These are phyloP conservation scores for Agrochola lota DNA, from an alignment of 2,888 invertebrate species.

Conservation along the genomic window DNA sequence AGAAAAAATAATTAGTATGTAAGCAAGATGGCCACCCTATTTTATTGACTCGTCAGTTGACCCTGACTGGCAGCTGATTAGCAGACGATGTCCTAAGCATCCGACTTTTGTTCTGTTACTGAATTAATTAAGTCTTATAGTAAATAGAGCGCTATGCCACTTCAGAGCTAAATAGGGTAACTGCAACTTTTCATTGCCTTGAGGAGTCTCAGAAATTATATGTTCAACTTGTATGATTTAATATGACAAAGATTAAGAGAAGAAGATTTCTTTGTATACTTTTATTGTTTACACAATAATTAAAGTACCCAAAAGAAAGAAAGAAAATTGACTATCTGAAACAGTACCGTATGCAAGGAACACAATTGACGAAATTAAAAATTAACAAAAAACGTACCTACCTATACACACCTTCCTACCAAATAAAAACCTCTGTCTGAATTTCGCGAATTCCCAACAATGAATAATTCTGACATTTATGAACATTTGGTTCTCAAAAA, in stretches of 20 bases:
- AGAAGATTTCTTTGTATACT: neutral
- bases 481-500: slow-evolving; percentile 33
- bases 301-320: neutral
- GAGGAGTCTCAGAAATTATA: neutral
- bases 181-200: neutral
- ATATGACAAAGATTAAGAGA: neutral
- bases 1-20: neutral
- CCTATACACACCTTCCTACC: neutral
- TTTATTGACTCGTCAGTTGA: slow-evolving; percentile 50
- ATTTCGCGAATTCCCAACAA: slow-evolving; percentile 30
- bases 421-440: neutral
- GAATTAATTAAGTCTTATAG: slow-evolving; percentile 25
- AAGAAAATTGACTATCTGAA: neutral
- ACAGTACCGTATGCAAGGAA: neutral
- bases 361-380: neutral
- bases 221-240: too few species aligned
- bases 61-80: slow-evolving; percentile 66
- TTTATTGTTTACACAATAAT: neutral
- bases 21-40: slow-evolving; percentile 61
- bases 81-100: slow-evolving; percentile 67
- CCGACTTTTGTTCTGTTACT: slow-evolving; percentile 71
- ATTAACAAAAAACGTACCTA: neutral
- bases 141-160: neutral
- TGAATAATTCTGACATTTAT: slow-evolving; percentile 30
- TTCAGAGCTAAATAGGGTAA: neutral